These are phyloP conservation scores for Mastomys coucha DNA, from an alignment of 2,113 vertebrate species.

Conservation along the genomic window DNA sequence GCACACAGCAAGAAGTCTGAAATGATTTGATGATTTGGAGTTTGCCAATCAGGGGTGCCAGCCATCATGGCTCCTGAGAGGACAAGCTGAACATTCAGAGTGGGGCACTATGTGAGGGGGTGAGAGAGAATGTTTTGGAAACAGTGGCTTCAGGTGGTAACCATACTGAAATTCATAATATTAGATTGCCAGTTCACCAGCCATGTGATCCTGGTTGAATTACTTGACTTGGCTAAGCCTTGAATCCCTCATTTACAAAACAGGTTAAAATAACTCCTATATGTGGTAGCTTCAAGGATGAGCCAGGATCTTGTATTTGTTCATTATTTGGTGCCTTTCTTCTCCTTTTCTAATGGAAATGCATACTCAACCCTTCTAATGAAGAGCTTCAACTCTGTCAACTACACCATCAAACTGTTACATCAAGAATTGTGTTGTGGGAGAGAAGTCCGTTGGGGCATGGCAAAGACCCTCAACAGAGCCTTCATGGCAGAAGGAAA, in stretches of 20 bases:
- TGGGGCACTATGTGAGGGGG: not conserved
- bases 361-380: not conserved
- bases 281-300: conserved; percentile 1
- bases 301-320: not conserved
- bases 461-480: not conserved
- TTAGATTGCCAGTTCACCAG: not conserved
- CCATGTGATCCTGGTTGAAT: not conserved
- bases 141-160: not conserved
- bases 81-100: rapidly evolving
- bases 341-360: not conserved
- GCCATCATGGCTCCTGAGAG: not conserved
- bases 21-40: not conserved
- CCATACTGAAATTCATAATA: not conserved
- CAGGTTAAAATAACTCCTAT: not conserved
- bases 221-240: not conserved
- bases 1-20: not conserved
- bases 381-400: not conserved
- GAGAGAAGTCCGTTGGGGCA: not conserved
- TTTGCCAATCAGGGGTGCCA: not conserved
- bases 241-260: conserved; percentile 21
- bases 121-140: not conserved
- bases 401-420: not conserved
- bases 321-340: not conserved
- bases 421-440: not conserved
- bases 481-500: not conserved